Conservation (phyloP, 64 coral and sea anemone species). For the Pocillopora damicornis region DNA sequence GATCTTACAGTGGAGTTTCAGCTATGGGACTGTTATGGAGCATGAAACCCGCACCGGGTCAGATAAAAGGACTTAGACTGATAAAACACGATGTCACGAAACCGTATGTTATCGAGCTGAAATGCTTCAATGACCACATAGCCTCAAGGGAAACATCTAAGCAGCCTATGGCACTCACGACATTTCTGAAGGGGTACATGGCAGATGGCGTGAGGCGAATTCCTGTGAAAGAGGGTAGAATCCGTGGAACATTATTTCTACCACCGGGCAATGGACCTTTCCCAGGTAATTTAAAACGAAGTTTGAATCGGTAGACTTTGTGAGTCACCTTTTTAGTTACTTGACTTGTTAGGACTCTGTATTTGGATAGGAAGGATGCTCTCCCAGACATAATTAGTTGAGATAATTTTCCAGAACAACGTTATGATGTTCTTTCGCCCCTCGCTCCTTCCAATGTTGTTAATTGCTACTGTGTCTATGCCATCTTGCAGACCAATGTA, state of each 20-base stretch:
- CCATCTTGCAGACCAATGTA: no score
- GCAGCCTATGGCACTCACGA: background rate
- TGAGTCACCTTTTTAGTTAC: no score
- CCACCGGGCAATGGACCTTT: slow-evolving; percentile 67
- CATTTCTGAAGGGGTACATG: slow-evolving; percentile 46
- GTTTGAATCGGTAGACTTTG: no score
- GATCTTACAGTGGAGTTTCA: slow-evolving; percentile 59
- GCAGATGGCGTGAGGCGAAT: slow-evolving; percentile 52
- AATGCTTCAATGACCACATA: slow-evolving; percentile 44
- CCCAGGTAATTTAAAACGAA: slow-evolving; percentile 51
- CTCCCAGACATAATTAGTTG: no score
- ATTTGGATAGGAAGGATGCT: no score
- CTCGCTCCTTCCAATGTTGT: no score
- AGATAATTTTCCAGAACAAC: no score
- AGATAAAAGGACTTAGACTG: slow-evolving; percentile 28
- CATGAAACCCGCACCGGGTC: slow-evolving; percentile 26
- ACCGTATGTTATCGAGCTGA: slow-evolving; percentile 33
- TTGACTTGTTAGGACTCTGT: no score
- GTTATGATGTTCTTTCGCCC: no score
- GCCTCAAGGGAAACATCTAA: background rate
- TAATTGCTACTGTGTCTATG: no score
- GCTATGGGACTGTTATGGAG: slow-evolving; percentile 74
- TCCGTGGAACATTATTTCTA: slow-evolving; percentile 69
- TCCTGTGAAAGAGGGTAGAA: slow-evolving; percentile 49
- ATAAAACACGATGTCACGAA: slow-evolving; percentile 41